These are phyloP conservation scores for Tolypeutes matacus DNA, from an alignment of 2,797 vertebrate species.

Conservation along the genomic window DNA sequence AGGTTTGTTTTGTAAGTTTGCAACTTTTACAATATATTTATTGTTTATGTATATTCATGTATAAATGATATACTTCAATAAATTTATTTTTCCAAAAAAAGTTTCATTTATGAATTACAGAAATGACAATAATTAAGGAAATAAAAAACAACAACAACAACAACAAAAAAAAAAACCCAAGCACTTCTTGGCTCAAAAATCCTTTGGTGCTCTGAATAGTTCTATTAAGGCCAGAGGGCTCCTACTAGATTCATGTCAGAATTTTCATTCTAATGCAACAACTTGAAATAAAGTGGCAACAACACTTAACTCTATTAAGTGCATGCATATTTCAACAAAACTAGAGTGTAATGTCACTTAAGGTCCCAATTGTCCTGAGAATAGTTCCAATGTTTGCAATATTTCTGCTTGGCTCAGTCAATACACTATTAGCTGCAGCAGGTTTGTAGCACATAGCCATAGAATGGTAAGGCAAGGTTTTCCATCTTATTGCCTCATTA, in stretches of 20 bases:
- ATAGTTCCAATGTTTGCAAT: not conserved
- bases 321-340: not conserved
- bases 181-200: not conserved
- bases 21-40: too few relatives aligned
- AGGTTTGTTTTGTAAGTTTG: too few relatives aligned
- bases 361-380: not conserved
- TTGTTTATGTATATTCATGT: too few relatives aligned
- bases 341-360: not conserved
- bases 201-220: not conserved
- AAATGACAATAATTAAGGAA: not conserved
- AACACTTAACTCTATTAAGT: not conserved
- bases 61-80: too few relatives aligned
- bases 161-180: not conserved
- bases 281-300: not conserved
- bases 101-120: not conserved
- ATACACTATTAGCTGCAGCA: constrained; percentile 10
- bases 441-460: not conserved
- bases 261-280: not conserved
- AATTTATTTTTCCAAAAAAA: not conserved
- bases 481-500: not conserved
- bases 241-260: not conserved
- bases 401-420: not conserved
- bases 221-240: not conserved
- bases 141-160: too few relatives aligned
- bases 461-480: not conserved